Evolutionary conservation across 2,113 vertebrate species (phyloP).

Genomic region (Chunga burmeisteri): DNA sequence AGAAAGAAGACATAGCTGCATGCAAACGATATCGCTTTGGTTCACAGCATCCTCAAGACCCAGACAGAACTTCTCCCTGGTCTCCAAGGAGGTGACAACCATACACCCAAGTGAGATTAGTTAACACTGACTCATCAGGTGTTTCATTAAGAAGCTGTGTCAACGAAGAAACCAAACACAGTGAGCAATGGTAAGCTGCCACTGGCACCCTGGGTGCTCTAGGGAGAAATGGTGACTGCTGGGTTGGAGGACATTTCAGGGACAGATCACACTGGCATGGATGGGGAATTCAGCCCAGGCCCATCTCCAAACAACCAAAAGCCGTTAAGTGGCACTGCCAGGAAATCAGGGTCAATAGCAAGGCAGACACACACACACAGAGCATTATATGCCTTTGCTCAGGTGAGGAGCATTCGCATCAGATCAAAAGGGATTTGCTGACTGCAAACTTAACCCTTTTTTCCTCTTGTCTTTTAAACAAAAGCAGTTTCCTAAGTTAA

Average conservation of each 20-base stretch:
- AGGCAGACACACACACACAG: neutral
- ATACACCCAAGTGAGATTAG: neutral
- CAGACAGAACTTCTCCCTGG: neutral
- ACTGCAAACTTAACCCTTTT: neutral
- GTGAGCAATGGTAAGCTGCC: neutral
- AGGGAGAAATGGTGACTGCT: neutral
- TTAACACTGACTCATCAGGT: constrained; percentile 20
- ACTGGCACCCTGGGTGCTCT: rapidly evolving
- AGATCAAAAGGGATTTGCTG: neutral
- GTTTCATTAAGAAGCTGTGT: constrained; percentile 46
- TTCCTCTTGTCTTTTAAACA: neutral
- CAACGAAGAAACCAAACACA: neutral
- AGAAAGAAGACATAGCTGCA: neutral
- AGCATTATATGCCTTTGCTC: neutral
- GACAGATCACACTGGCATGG: neutral
- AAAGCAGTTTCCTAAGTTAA: neutral
- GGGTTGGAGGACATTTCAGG: neutral
- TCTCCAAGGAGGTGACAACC: neutral
- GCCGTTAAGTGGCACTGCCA: neutral
- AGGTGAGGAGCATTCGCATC: neutral
- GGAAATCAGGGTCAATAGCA: neutral
- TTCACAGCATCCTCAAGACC: neutral
- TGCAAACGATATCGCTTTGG: neutral
- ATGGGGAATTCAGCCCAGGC: neutral
- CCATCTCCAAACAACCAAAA: neutral